phyloP scores from a whole-genome alignment of 2,113 vertebrate species.

The Phaethornis superciliosus region DNA sequence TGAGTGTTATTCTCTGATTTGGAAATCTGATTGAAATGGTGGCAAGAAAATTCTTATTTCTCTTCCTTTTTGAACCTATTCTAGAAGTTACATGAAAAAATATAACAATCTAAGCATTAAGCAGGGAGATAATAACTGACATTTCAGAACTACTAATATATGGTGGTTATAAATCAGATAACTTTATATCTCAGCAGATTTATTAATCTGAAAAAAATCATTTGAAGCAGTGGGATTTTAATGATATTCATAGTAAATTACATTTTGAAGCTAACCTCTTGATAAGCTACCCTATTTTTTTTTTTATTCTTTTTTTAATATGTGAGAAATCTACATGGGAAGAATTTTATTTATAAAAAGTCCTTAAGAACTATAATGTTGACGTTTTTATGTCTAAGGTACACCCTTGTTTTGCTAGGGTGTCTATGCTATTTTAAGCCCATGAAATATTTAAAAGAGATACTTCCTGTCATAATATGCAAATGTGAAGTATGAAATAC shows the following conservation, averaged over 20 bases:
- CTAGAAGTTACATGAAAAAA: conserved; percentile 61
- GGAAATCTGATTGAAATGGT: conserved; percentile 21
- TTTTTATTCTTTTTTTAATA: not conserved
- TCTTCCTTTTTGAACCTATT: conserved; percentile 37
- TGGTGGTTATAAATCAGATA: conserved; percentile 67
- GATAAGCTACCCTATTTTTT: not conserved
- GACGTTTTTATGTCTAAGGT: not conserved
- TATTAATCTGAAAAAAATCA: conserved; percentile 67
- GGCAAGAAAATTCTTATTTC: conserved; percentile 24
- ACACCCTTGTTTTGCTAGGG: not conserved
- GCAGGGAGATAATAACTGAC: conserved; percentile 62
- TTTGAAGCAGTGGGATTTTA: conserved; percentile 57
- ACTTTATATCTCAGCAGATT: conserved; percentile 64
- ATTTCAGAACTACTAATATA: conserved; percentile 62
- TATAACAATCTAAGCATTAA: conserved; percentile 60
- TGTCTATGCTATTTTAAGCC: not conserved
- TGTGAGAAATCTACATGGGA: not conserved
- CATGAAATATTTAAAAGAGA: not conserved
- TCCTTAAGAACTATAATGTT: not conserved
- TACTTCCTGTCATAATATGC: not conserved
- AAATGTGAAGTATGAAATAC: not conserved
- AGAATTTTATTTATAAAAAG: not conserved
- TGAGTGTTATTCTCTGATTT: not conserved
- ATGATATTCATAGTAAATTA: conserved; percentile 67
- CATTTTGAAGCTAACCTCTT: conserved; percentile 42